Evolutionary conservation across 2,113 vertebrate genomes (phyloP).

Genomic region (Macquaria ambigua): DNA sequence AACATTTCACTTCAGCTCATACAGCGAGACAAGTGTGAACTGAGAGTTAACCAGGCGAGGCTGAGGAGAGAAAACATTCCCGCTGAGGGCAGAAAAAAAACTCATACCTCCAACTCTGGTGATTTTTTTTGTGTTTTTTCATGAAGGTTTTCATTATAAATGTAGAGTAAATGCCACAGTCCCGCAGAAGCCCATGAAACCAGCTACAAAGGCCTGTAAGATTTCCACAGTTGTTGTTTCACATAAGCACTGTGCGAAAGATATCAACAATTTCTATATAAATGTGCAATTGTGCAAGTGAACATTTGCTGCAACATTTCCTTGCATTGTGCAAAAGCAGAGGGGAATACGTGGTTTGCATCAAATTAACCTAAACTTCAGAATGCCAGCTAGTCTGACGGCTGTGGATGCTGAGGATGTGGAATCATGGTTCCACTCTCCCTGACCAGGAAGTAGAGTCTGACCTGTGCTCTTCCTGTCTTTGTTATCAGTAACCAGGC

Average conservation of each 20-base stretch:
- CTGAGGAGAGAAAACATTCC: neutral
- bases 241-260: neutral
- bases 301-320: neutral
- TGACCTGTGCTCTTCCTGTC: slow-evolving; percentile 77
- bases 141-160: neutral
- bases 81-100: neutral
- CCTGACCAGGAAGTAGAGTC: slow-evolving; percentile 59
- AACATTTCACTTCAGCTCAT: slow-evolving; percentile 48
- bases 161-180: neutral
- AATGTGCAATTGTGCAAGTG: neutral
- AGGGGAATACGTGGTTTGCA: neutral
- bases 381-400: neutral
- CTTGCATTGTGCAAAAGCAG: slow-evolving; percentile 10
- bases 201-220: neutral
- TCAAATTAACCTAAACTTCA: neutral
- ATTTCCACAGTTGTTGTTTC: neutral
- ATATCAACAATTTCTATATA: neutral
- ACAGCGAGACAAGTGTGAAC: neutral
- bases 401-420: slow-evolving; percentile 22
- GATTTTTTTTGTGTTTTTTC: neutral
- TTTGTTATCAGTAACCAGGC: slow-evolving; percentile 78
- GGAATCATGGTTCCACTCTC: slow-evolving; percentile 40
- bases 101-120: neutral
- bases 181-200: neutral
- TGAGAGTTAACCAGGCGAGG: slow-evolving; percentile 9